Evolutionary conservation across 2,888 invertebrate species (phyloP).

Genomic region (Atherix ibis): DNA sequence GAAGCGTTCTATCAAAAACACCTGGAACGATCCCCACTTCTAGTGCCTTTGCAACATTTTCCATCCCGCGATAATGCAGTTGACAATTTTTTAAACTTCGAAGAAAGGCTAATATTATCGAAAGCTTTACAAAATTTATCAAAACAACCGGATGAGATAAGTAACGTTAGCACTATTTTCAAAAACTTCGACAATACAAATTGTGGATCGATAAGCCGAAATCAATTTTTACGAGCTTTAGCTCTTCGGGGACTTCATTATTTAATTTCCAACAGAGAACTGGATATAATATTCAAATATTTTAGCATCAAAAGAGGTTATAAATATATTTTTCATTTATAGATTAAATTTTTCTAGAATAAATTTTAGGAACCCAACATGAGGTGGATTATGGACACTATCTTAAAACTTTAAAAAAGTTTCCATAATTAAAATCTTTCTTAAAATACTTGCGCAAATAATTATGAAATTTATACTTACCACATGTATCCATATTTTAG

Average conservation of each 20-base stretch:
- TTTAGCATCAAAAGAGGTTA: slow-evolving; percentile 49
- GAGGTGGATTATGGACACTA: slow-evolving; percentile 59
- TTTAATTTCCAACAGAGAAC: slow-evolving; percentile 47
- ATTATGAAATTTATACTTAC: too few relatives aligned
- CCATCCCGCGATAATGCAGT: slow-evolving; percentile 45
- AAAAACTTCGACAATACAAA: slow-evolving; percentile 51
- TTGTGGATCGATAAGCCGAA: slow-evolving; percentile 49
- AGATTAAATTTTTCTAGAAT: not conserved
- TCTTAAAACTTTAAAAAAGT: too few relatives aligned
- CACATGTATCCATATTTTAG: too few relatives aligned
- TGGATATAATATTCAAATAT: slow-evolving; percentile 56
- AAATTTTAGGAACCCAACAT: slow-evolving; percentile 7
- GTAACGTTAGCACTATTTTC: slow-evolving; percentile 53
- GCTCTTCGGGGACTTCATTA: slow-evolving; percentile 45
- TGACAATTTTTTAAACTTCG: slow-evolving; percentile 52
- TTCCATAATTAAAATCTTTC: too few relatives aligned
- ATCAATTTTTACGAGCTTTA: slow-evolving; percentile 48
- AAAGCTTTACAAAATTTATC: slow-evolving; percentile 52
- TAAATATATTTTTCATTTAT: not conserved
- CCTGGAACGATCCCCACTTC: slow-evolving; percentile 49
- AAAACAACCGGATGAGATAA: slow-evolving; percentile 45
- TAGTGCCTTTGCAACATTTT: slow-evolving; percentile 52
- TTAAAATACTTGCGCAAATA: too few relatives aligned
- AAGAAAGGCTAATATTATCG: slow-evolving; percentile 47
- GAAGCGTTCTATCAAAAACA: slow-evolving; percentile 50